These are phyloP conservation scores for Mythimna vitellina DNA, from an alignment of 2,888 invertebrate genomes.

Conservation along the genomic window DNA sequence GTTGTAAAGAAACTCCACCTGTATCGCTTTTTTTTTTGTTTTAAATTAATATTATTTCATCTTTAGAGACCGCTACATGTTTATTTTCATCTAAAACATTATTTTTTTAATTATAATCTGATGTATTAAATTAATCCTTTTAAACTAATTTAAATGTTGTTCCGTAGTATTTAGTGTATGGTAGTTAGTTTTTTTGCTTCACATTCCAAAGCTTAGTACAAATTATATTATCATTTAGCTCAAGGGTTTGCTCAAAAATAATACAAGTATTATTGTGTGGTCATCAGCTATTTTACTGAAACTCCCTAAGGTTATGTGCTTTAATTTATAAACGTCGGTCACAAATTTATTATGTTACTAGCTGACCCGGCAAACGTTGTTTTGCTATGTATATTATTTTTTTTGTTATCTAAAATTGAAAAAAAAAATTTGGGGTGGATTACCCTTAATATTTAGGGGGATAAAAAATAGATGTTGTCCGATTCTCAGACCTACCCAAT, in stretches of 20 bases:
- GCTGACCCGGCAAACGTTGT: no score
- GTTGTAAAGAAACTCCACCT: slow-evolving; percentile 18
- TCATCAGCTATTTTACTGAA: background rate
- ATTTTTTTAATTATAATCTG: background rate
- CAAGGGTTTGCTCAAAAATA: slow-evolving; percentile 32
- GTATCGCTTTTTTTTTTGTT: background rate
- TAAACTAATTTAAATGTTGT: slow-evolving; percentile 20
- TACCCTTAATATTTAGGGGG: no score
- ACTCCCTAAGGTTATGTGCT: no score
- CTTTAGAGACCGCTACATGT: background rate
- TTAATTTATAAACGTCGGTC: no score
- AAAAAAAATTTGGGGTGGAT: no score
- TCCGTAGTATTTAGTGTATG: slow-evolving; percentile 31
- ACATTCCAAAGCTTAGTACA: slow-evolving; percentile 64
- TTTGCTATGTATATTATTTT: no score
- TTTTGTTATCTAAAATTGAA: no score
- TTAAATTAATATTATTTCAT: slow-evolving; percentile 16
- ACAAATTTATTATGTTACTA: no score
- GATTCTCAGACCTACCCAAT: no score
- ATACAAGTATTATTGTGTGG: slow-evolving; percentile 26
- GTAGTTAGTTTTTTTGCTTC: slow-evolving; percentile 45
- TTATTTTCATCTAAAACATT: background rate
- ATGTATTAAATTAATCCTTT: slow-evolving; percentile 7
- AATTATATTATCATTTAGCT: slow-evolving; percentile 35
- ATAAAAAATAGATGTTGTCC: no score